Base-by-base conservation (phyloP, 2,113 vertebrate genomes). In the Bufo gargarizans region DNA sequence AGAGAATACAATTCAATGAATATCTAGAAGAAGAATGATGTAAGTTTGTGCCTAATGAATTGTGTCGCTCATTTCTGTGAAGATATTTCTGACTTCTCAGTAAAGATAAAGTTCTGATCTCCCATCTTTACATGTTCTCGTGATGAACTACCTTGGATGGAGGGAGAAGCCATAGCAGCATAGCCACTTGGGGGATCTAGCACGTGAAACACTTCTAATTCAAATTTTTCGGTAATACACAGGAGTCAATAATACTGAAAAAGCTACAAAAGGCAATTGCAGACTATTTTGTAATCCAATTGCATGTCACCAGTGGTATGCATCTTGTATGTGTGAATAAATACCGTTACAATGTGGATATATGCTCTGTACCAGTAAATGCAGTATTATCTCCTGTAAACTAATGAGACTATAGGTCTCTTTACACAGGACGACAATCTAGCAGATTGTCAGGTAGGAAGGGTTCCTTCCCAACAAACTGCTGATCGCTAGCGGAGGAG, bases 181-280 rank as follows among this genome's bases (percentile, higher is more conserved):
- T 49, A 78, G 13, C 53, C 17, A 77, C 59, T 65, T 7, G 55
- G 77, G 58, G 59, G 56, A 77, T 65, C 80, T 86, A 53, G 61
- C 58, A 56, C 76, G 80, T 12, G 17, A 86, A 86, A 86, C 61
- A 65, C 76, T 63, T 69, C 45, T 86, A 86, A 86, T 78, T 67
- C 58, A 86, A 78, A 86, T 86, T 58, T 77, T 58, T 5, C 74
- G 50, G n/a, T 65, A 77, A 86, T 53, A 78, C 74, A 67, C 55
- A 78, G 33, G 33, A 86, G 74, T 77, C 74, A 77, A 78, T 86
- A 78, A 53, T 78, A 86, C 67, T 11, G n/a, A 78, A 78, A 86
- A 86, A 53, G 45, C 10, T n/a, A 20, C 16, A 86, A 78, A 86
- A 78, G 67, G 59, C 85, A 86, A 67, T 86, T 86, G 85, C 85